Percentiles rank a stretch among this genome's conserved stretches.
Conservation (phyloP, 1,140 invertebrate species). For the Nasonia longicornis region DNA sequence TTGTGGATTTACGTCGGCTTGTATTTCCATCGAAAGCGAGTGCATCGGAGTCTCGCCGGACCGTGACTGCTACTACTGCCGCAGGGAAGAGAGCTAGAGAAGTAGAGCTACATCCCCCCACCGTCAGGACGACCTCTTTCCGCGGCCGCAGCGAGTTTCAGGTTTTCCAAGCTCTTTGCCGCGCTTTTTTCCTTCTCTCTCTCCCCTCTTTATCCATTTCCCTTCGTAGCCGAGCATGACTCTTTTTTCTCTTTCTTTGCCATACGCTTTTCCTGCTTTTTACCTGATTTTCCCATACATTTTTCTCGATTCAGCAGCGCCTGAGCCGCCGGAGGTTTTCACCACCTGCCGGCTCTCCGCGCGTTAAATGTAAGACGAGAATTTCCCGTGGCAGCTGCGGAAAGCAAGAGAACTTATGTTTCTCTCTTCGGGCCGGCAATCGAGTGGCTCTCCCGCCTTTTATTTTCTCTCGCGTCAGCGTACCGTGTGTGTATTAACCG, state of each 20-base stretch:
- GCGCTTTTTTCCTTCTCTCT: conserved; percentile 23
- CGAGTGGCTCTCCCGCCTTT: neutral
- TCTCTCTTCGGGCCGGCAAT: neutral
- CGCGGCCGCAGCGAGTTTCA: neutral
- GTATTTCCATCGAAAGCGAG: conserved; percentile 52
- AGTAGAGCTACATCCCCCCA: neutral
- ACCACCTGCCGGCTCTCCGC: neutral
- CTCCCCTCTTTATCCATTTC: conserved; percentile 18
- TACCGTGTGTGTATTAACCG: neutral
- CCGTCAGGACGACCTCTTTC: neutral
- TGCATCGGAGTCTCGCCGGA: conserved; percentile 46
- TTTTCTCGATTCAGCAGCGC: conserved; percentile 5
- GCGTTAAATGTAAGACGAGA: conserved; percentile 28
- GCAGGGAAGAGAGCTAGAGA: neutral
- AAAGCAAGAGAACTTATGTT: neutral
- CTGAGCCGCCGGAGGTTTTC: neutral
- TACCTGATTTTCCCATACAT: conserved; percentile 26
- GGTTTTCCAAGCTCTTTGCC: conserved; percentile 39
- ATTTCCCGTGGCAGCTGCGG: conserved; percentile 4
- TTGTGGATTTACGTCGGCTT: conserved; percentile 54
- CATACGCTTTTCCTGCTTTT: neutral
- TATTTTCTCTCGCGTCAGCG: neutral
- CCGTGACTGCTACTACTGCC: conserved; percentile 27
- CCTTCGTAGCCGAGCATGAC: neutral
- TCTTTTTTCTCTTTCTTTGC: conserved; percentile 19